phyloP scores from a whole-genome alignment of 2,888 invertebrate genomes.

The Apodemia duryi region DNA sequence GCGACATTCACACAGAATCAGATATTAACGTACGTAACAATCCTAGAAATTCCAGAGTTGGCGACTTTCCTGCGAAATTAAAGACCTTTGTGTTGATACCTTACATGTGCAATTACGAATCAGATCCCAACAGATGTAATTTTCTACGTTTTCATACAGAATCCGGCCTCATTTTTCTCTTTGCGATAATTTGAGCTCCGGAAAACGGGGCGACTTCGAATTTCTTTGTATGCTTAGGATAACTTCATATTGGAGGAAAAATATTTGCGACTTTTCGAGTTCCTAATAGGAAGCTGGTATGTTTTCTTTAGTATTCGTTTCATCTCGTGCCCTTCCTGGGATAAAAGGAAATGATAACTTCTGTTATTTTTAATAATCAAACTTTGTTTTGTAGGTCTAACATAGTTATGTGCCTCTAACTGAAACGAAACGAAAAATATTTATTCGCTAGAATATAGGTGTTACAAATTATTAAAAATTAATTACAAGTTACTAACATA shows the following conservation, averaged over 20 bases:
- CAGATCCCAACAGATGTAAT: constrained; percentile 44
- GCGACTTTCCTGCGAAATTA: constrained; percentile 25
- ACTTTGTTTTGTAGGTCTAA: no score
- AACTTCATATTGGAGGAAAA: constrained; percentile 9
- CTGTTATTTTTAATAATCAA: no score
- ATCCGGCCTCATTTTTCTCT: constrained; percentile 31
- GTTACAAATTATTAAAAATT: no score
- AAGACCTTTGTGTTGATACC: constrained; percentile 32
- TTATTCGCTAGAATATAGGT: no score
- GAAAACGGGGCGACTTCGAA: constrained; percentile 26
- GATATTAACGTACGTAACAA: not conserved
- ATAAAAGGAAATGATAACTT: no score
- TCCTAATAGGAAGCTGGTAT: not conserved
- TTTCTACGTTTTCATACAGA: constrained; percentile 39
- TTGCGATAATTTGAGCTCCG: constrained; percentile 28
- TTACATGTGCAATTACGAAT: constrained; percentile 48
- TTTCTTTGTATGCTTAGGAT: constrained; percentile 14
- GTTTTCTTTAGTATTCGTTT: not conserved
- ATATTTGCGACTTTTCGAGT: constrained; percentile 10
- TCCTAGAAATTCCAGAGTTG: constrained; percentile 17
- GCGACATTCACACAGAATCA: not conserved
- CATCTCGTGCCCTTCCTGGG: no score
- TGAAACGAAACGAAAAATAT: no score
- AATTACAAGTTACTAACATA: no score
- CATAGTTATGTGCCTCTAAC: no score